These are phyloP conservation scores for Collichthys lucidus DNA, from an alignment of 2,113 vertebrate species.

Conservation along the genomic window DNA sequence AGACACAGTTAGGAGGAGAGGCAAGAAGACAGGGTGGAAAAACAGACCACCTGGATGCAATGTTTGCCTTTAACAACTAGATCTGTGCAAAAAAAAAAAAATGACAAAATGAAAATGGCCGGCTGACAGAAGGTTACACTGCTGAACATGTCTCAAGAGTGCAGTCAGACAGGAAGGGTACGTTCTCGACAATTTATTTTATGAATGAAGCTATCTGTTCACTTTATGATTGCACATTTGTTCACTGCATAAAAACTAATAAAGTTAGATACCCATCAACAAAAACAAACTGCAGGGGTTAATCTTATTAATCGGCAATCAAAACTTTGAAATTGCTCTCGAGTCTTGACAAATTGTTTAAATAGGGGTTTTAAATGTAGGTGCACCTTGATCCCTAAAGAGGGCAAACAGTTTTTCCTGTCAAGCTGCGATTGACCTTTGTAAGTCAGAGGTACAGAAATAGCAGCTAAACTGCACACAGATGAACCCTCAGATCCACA, in stretches of 20 bases:
- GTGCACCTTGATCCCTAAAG: not conserved
- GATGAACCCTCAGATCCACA: not conserved
- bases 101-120: not conserved
- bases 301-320: not conserved
- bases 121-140: not conserved
- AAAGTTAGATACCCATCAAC: too few species aligned
- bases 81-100: conserved; percentile 31
- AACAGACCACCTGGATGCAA: conserved; percentile 44
- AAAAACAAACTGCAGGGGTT: not conserved
- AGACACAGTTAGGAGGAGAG: conserved; percentile 53
- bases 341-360: not conserved
- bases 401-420: not conserved
- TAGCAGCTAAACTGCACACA: not conserved
- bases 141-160: not conserved
- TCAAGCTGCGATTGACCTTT: conserved; percentile 10
- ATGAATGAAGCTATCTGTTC: not conserved
- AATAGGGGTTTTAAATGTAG: not conserved
- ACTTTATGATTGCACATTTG: not conserved
- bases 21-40: conserved; percentile 40
- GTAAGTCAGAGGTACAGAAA: not conserved
- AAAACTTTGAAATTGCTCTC: too few species aligned
- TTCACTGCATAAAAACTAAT: not conserved
- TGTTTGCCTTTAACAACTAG: conserved; percentile 41
- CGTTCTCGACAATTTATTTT: not conserved
- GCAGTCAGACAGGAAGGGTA: not conserved